These are phyloP conservation scores for Cephus runcator DNA, from an alignment of 2,888 invertebrate genomes.

Conservation along the genomic window DNA sequence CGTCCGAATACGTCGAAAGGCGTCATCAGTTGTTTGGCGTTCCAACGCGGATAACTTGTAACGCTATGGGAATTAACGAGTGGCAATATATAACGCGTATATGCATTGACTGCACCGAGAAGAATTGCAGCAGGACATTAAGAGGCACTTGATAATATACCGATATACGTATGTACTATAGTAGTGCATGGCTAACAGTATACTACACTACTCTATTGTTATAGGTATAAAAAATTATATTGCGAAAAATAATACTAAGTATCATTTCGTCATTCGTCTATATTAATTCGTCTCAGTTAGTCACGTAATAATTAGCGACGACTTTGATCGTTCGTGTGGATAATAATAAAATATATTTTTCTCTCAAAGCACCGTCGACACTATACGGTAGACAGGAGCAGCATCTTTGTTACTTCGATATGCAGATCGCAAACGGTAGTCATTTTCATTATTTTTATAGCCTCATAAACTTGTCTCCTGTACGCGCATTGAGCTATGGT, in stretches of 20 bases:
- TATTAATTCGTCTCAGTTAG: slow-evolving; percentile 27
- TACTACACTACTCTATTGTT: background rate
- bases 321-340: slow-evolving; percentile 13
- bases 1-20: background rate
- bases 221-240: background rate
- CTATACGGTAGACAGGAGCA: background rate
- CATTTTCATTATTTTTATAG: slow-evolving; percentile 45
- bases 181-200: too few relatives aligned
- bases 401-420: slow-evolving; percentile 10
- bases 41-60: background rate
- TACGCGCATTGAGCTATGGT: slow-evolving; percentile 12
- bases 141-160: background rate
- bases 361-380: background rate
- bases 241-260: slow-evolving; percentile 2
- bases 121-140: background rate
- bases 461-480: slow-evolving; percentile 42
- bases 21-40: background rate
- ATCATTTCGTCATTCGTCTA: slow-evolving; percentile 10
- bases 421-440: slow-evolving; percentile 35
- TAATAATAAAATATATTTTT: slow-evolving; percentile 29
- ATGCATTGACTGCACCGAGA: background rate
- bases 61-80: background rate
- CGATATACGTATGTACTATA: too few relatives aligned
- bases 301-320: slow-evolving; percentile 30
- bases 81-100: background rate